Percentiles rank a stretch among this genome's conserved stretches.
Evolutionary conservation across 2,888 invertebrate species (phyloP).

Genomic region (Endomychus coccineus): DNA sequence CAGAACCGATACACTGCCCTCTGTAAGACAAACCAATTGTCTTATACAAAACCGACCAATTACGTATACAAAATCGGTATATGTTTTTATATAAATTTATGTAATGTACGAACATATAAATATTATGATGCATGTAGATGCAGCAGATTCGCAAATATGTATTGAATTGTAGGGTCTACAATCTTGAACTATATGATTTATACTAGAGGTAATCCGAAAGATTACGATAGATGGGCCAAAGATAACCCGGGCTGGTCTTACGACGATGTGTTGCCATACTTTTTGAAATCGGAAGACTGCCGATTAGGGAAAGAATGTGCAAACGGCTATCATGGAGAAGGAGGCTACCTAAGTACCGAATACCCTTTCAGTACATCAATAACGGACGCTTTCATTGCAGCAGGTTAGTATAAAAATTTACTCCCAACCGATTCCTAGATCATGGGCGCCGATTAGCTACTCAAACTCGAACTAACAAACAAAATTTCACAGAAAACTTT

Average conservation of each 20-base stretch:
- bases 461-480: too few relatives aligned
- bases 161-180: slow-evolving; percentile 34
- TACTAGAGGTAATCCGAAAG: slow-evolving; percentile 10
- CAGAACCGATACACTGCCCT: too few relatives aligned
- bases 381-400: slow-evolving; percentile 11
- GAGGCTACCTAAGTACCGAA: slow-evolving; percentile 10
- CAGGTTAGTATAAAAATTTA: slow-evolving; percentile 8
- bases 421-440: too few relatives aligned
- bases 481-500: too few relatives aligned
- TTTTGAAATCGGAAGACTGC: slow-evolving; percentile 14
- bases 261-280: slow-evolving; percentile 13
- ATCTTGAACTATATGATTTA: slow-evolving; percentile 13
- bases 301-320: slow-evolving; percentile 5
- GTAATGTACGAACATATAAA: too few relatives aligned
- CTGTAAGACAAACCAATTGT: too few relatives aligned
- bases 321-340: slow-evolving; percentile 3
- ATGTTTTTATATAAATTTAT: too few relatives aligned
- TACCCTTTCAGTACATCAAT: slow-evolving; percentile 6
- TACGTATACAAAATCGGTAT: too few relatives aligned
- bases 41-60: too few relatives aligned
- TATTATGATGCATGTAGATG: too few relatives aligned
- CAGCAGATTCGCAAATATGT: too few relatives aligned
- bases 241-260: slow-evolving; percentile 17
- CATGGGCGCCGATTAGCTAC: too few relatives aligned
- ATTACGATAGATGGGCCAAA: slow-evolving; percentile 28